phyloP scores from a whole-genome alignment of 1,140 invertebrate genomes.

The Tetramorium simillimum region DNA sequence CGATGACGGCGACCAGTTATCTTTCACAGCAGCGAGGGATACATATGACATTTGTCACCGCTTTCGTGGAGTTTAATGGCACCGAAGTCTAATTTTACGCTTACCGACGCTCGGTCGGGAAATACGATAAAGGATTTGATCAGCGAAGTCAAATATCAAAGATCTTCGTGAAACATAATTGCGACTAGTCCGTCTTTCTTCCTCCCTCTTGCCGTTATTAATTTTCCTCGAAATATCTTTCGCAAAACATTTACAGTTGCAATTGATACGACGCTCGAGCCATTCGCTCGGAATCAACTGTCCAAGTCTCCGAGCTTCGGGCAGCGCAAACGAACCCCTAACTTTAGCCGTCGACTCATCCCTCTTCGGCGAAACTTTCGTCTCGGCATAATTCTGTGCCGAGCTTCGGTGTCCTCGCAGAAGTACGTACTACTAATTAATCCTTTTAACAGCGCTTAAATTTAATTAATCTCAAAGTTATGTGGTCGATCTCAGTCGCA shows the following conservation, averaged over 20 bases:
- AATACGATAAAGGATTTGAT: neutral
- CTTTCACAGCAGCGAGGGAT: neutral
- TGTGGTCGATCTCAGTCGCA: constrained; percentile 74
- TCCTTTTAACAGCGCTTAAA: constrained; percentile 81
- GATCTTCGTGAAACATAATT: neutral
- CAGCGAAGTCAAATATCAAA: neutral
- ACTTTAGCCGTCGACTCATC: constrained; percentile 52
- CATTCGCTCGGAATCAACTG: constrained; percentile 56
- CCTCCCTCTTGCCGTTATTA: constrained; percentile 9
- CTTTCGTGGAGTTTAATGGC: neutral
- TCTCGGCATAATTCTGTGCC: constrained; percentile 75
- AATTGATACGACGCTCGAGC: constrained; percentile 49
- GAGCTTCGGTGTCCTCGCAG: constrained; percentile 72
- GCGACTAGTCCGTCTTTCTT: neutral
- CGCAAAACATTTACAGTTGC: constrained; percentile 50
- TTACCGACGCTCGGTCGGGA: too few relatives aligned
- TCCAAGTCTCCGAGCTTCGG: constrained; percentile 55
- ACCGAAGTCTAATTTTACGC: neutral
- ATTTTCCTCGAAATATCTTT: constrained; percentile 47
- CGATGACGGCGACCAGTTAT: constrained; percentile 13
- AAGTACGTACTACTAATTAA: constrained; percentile 80
- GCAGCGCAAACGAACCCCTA: constrained; percentile 61
- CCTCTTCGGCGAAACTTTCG: constrained; percentile 69
- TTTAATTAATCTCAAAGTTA: constrained; percentile 83
- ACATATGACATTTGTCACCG: neutral